Conservation (phyloP, 2,797 vertebrate genomes). For the Gymnoscopelus braueri region DNA sequence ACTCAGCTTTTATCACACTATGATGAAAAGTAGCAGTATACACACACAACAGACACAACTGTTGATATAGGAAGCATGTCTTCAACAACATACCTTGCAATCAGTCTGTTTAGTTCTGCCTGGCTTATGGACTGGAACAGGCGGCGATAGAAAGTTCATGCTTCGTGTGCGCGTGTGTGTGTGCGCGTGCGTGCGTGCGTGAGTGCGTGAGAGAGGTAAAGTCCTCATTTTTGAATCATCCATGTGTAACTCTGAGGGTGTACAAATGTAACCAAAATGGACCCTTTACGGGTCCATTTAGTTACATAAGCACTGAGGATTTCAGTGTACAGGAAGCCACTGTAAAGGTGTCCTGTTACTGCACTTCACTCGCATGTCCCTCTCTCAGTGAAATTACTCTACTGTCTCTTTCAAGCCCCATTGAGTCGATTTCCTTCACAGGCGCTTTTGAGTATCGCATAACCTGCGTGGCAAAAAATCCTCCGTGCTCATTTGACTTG, state of each 20-base stretch:
- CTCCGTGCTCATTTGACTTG: no score
- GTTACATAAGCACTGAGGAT: background rate
- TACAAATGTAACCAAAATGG: background rate
- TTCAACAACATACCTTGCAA: no score
- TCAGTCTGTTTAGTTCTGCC: no score
- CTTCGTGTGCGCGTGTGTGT: background rate
- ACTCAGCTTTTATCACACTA: no score
- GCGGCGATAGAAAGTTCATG: no score
- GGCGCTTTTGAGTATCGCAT: conserved; percentile 31
- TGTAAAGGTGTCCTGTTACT: conserved; percentile 54
- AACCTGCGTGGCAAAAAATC: background rate
- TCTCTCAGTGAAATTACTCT: conserved; percentile 47
- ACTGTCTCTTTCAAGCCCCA: conserved; percentile 60
- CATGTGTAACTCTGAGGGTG: background rate
- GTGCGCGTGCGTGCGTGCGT: no score
- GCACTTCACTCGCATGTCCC: conserved; percentile 52
- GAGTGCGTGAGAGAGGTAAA: no score
- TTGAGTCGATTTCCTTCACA: conserved; percentile 53
- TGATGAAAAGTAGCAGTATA: no score
- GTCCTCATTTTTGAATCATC: background rate
- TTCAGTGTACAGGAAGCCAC: conserved; percentile 33
- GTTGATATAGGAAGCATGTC: no score
- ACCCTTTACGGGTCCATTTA: background rate
- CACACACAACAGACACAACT: no score
- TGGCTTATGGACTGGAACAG: no score